Base-by-base conservation (phyloP, 2,888 invertebrate genomes). In the Neocrepidodera transversa region DNA sequence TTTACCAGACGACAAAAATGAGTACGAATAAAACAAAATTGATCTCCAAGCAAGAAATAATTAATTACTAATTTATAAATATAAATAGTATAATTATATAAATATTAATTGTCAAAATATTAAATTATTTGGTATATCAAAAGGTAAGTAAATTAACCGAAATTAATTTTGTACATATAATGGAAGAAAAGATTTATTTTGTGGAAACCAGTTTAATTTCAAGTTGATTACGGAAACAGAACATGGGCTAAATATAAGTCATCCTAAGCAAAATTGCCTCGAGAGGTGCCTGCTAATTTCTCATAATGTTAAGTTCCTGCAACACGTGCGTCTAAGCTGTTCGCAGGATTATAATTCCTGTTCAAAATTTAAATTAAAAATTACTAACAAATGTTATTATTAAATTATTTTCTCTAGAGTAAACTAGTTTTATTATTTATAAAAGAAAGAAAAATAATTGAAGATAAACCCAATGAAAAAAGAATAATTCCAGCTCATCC, bases 311-410 rank as follows among this genome's bases (percentile, higher is more conserved):
- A 57, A 50, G 50, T 32, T 56, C 32, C 26, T 32, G 50, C 38
- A 50, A 50, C 57, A 57, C 50, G 57, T 57, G 57, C 43, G 23
- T 35, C 43, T 32, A 36, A 57, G 43, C 50, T 43, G 57, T 57
- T 50, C 14, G 28, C 57, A 20, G 50, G 43, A 50, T 43, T 28
- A 48, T 50, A 43, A 57, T 43, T 43, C 43, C 42, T 52, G 52
- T 20, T 26, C 13, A 20, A 52, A 18, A 52, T 28, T 52, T 32
- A 42, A 52, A 52, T 52, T 52, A 42, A 42, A 52, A 52, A 42
- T 52, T 11, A 26, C 42, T 42, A 11, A 48, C n/a, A 42, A n/a
- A n/a, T n/a, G n/a, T n/a, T n/a, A n/a, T n/a, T n/a, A n/a, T n/a
- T n/a, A n/a, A n/a, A n/a, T n/a, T n/a, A n/a, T n/a, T n/a, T n/a